phyloP scores from a whole-genome alignment of 2,888 invertebrate genomes.

The Parnassius orleans region DNA sequence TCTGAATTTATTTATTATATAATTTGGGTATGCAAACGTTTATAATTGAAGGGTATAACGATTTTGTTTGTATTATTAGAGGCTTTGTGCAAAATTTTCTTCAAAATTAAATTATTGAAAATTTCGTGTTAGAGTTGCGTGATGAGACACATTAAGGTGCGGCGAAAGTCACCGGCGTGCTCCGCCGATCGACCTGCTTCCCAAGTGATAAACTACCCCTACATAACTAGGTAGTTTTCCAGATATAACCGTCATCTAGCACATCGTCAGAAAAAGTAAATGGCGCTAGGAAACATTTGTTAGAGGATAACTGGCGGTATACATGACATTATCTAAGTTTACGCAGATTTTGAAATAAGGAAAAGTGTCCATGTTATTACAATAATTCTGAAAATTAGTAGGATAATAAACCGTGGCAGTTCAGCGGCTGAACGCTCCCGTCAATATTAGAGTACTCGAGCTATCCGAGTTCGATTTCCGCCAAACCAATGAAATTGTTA shows the following conservation, averaged over 20 bases:
- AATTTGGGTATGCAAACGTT: too few relatives aligned
- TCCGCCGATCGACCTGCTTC: conserved; percentile 54
- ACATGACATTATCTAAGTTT: too few relatives aligned
- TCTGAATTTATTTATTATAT: too few relatives aligned
- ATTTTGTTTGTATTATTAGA: background rate
- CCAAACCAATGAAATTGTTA: too few relatives aligned
- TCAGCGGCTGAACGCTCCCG: too few relatives aligned
- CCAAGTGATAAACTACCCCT: conserved; percentile 62
- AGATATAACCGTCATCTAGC: conserved; percentile 27
- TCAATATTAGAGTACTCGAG: too few relatives aligned
- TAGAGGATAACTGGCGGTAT: background rate
- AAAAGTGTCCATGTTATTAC: too few relatives aligned
- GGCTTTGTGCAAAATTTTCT: conserved; percentile 35
- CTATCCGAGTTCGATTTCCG: too few relatives aligned
- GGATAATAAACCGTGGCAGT: too few relatives aligned
- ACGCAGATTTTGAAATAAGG: too few relatives aligned
- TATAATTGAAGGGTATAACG: too few relatives aligned
- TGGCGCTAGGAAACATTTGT: background rate
- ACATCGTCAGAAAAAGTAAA: conserved; percentile 19
- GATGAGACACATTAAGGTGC: conserved; percentile 61
- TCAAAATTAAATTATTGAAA: conserved; percentile 38
- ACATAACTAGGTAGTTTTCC: conserved; percentile 27
- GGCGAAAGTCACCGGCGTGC: conserved; percentile 55
- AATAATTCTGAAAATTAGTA: too few relatives aligned
- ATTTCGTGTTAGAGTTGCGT: conserved; percentile 59